phyloP scores from a whole-genome alignment of 2,113 vertebrate species.

The Gallinago undulata region DNA sequence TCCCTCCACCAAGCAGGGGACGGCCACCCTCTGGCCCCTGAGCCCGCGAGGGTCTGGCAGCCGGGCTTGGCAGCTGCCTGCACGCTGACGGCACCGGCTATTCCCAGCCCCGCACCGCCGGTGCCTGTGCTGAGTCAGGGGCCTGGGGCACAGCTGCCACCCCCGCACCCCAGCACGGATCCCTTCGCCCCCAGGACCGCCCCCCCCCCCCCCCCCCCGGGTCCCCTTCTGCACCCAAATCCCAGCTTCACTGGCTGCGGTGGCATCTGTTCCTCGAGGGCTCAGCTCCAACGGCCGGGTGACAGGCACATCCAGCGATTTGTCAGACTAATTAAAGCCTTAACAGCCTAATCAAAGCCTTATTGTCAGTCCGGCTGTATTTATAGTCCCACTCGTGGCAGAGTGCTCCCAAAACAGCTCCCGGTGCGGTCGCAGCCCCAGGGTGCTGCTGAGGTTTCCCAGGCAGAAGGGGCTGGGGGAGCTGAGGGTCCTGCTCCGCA shows the following conservation, averaged over 20 bases:
- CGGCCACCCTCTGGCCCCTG: background rate
- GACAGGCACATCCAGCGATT: background rate
- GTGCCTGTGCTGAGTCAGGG: constrained; percentile 56
- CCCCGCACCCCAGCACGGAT: background rate
- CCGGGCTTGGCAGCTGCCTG: background rate
- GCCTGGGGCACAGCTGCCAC: background rate
- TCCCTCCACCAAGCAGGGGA: background rate
- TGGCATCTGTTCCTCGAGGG: accelerated
- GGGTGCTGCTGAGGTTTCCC: background rate
- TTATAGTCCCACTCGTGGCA: background rate
- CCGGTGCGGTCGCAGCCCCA: accelerated
- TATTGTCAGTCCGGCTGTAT: constrained; percentile 28
- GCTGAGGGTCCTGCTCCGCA: background rate
- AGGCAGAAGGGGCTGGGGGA: background rate
- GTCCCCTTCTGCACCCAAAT: background rate
- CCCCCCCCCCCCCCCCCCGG: no score
- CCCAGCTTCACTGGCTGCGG: accelerated
- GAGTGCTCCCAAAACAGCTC: background rate
- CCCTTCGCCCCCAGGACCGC: background rate
- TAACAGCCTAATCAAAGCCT: constrained; percentile 34
- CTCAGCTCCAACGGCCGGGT: background rate
- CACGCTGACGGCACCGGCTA: background rate
- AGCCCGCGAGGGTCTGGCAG: background rate
- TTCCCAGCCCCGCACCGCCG: background rate
- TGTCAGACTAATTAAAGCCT: constrained; percentile 31